Evolutionary conservation across 2,113 vertebrate species (phyloP), one percentile per base, ranked within the genome.

Genomic region (Nematolebias whitei): DNA sequence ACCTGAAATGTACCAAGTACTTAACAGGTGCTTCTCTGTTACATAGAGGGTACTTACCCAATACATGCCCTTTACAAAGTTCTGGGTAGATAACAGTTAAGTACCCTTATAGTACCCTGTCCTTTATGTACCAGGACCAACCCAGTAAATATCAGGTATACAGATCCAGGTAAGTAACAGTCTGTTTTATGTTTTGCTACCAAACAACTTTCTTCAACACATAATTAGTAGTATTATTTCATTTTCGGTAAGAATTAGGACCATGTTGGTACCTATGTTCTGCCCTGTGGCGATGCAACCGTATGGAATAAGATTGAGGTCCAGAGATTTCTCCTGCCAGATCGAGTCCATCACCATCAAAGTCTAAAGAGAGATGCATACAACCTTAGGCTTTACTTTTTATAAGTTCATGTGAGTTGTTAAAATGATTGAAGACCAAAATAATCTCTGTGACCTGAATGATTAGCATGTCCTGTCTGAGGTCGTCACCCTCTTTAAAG

Each of bases 381-480:
- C 22, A 38, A 0, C 14, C 0, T 35, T 24, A 60, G 16, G 41
- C 19, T 48, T 47, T 1, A 70, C 5, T 49, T 20, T 7, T 8
- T 29, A 4, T 29, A 29, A 39, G 44, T 53, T 14, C 32, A 26
- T 29, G 22, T 45, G 49, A 40, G 44, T 26, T 11, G n/a, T 14
- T 44, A 9, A 51, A n/a, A n/a, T 9, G 29, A 64, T 11, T 1
- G 29, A 40, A 29, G 35, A 16, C 7, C 8, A 9, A 35, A 41
- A 22, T 12, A 23, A 64, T 56, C 23, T 35, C 2, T 23, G 24
- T 23, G 15, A 94, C 93, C 91, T 94, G 92, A 58, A 94, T 87
- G 63, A 94, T 68, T 19, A 94, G 88, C 93, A 94, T 94, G 85
- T 94, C 93, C 85, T 94, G 93, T 23, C 93, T 69, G n/a, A 94